Percentiles rank a stretch among this genome's conserved stretches.
Conservation (phyloP, 2,888 invertebrate genomes). For the Melanotus villosus region DNA sequence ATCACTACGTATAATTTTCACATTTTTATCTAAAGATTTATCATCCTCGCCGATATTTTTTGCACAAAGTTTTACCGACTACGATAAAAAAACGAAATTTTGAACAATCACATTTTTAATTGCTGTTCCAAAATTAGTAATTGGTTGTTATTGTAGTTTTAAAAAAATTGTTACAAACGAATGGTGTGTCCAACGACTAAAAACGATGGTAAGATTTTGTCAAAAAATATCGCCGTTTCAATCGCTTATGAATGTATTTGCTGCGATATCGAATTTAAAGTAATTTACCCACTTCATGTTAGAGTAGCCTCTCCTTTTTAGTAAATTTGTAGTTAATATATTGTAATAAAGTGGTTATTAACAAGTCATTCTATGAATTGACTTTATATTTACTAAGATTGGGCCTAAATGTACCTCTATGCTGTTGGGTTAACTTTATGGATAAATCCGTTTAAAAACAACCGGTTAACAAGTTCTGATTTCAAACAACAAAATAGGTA, state of each 20-base stretch:
- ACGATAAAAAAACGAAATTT: constrained; percentile 31
- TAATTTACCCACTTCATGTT: constrained; percentile 65
- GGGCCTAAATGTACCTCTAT: constrained; percentile 45
- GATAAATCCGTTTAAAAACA: background rate
- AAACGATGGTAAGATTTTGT: constrained; percentile 49
- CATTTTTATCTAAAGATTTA: constrained; percentile 51
- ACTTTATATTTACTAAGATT: constrained; percentile 54
- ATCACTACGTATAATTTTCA: constrained; percentile 60
- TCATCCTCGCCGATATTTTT: constrained; percentile 55
- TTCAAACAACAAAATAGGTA: too few relatives aligned
- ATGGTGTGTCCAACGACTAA: constrained; percentile 52
- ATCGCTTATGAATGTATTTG: constrained; percentile 63
- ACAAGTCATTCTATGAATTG: constrained; percentile 65
- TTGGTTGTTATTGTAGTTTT: too few relatives aligned
- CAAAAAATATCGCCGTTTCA: constrained; percentile 46
- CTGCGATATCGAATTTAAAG: constrained; percentile 65
- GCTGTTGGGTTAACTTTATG: constrained; percentile 25
- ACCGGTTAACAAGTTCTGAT: too few relatives aligned
- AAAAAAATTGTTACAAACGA: constrained; percentile 10
- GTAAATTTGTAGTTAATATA: constrained; percentile 62
- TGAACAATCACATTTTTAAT: constrained; percentile 8
- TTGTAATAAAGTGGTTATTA: constrained; percentile 55
- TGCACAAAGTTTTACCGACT: constrained; percentile 46
- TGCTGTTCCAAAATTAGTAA: too few relatives aligned
- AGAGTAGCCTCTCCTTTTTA: constrained; percentile 64